phyloP scores from a whole-genome alignment of 2,888 invertebrate genomes.

The Pherbina coryleti region DNA sequence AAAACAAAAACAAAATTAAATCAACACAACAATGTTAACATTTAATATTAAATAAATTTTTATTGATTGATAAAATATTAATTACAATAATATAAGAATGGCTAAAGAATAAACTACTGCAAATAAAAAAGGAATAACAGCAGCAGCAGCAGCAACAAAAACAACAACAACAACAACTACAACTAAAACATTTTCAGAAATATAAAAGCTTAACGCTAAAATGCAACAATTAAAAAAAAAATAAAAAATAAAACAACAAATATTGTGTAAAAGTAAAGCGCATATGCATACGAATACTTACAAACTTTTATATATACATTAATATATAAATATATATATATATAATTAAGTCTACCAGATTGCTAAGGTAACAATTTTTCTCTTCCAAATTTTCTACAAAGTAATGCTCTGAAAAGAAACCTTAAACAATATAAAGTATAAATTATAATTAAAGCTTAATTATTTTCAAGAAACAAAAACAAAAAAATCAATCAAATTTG shows the following conservation, averaged over 20 bases:
- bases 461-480: not conserved
- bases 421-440: not conserved
- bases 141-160: not conserved
- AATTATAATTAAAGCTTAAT: not conserved
- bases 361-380: slow-evolving; percentile 48
- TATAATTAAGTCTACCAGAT: slow-evolving; percentile 28
- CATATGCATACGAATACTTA: slow-evolving; percentile 17
- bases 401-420: slow-evolving; percentile 4
- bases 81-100: slow-evolving; percentile 11
- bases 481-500: not conserved
- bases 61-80: slow-evolving; percentile 16
- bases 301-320: slow-evolving; percentile 40
- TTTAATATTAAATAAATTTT: slow-evolving; percentile 37
- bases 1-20: not conserved
- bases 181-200: not conserved
- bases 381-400: slow-evolving; percentile 55
- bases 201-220: slow-evolving; percentile 21
- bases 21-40: slow-evolving; percentile 40
- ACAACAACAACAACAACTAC: not conserved
- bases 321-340: slow-evolving; percentile 39
- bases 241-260: slow-evolving; percentile 36
- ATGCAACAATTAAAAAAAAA: slow-evolving; percentile 40
- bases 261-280: slow-evolving; percentile 24
- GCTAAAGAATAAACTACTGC: not conserved
- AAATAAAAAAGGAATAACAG: no score